These are phyloP conservation scores for Limnephilus rhombicus DNA, from an alignment of 2,888 invertebrate species.

Conservation along the genomic window DNA sequence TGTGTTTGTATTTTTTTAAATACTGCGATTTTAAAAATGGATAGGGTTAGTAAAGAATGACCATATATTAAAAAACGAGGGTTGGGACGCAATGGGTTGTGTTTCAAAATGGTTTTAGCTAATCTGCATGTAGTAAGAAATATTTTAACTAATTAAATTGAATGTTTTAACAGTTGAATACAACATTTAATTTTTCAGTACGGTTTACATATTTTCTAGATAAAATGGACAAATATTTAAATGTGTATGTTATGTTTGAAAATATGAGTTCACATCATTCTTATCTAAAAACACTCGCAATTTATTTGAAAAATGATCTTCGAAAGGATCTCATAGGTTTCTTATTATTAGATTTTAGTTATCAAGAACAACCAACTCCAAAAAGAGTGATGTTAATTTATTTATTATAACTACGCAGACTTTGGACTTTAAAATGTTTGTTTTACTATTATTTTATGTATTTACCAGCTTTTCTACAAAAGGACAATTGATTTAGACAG, in stretches of 20 bases:
- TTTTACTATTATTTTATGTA: neutral
- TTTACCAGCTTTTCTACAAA: neutral
- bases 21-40: neutral
- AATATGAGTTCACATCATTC: neutral
- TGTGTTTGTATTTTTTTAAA: neutral
- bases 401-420: neutral
- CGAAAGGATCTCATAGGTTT: neutral
- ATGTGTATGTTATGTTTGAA: neutral
- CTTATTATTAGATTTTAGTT: neutral
- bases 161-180: neutral
- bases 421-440: neutral
- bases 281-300: neutral
- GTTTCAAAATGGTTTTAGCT: neutral
- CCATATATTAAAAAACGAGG: neutral
- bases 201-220: neutral
- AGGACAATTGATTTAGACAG: neutral
- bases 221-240: neutral
- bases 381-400: neutral
- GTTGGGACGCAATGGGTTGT: neutral
- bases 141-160: neutral
- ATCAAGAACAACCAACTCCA: neutral
- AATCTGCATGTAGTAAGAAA: neutral
- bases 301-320: neutral
- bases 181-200: neutral
- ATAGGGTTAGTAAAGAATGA: neutral